phyloP scores from a whole-genome alignment of 1,140 invertebrate genomes.

The Lysiphlebus fabarum region DNA sequence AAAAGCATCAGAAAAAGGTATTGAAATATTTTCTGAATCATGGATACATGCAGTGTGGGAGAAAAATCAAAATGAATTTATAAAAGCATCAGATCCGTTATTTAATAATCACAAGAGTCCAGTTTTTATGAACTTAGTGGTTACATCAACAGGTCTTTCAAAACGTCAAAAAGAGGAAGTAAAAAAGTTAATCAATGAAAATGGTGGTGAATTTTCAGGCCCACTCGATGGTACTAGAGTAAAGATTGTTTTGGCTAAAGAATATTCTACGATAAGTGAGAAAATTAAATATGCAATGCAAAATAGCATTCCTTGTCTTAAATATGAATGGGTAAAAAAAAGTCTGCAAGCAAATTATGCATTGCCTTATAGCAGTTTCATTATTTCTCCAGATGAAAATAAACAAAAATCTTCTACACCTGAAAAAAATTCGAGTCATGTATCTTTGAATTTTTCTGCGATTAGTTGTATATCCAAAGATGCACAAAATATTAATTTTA shows the following conservation, averaged over 20 bases:
- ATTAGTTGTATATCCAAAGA: conserved; percentile 31
- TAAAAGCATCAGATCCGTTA: conserved; percentile 62
- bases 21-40: conserved; percentile 71
- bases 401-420: conserved; percentile 57
- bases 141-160: conserved; percentile 75
- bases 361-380: conserved; percentile 66
- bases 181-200: conserved; percentile 66
- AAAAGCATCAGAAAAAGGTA: conserved; percentile 68
- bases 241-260: conserved; percentile 43
- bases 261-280: conserved; percentile 65
- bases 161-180: conserved; percentile 67
- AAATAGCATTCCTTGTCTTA: conserved; percentile 71
- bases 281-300: conserved; percentile 78
- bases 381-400: conserved; percentile 50
- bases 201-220: conserved; percentile 65
- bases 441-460: conserved; percentile 31
- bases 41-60: conserved; percentile 84
- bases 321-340: conserved; percentile 74
- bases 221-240: conserved; percentile 44
- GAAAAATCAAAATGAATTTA: conserved; percentile 59
- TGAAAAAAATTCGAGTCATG: conserved; percentile 42
- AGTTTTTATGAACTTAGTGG: conserved; percentile 74
- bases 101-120: conserved; percentile 70
- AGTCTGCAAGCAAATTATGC: conserved; percentile 72
- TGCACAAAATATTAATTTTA: conserved; percentile 20